These are phyloP conservation scores for Diorhabda carinulata DNA, from an alignment of 1,140 invertebrate species.

Conservation along the genomic window DNA sequence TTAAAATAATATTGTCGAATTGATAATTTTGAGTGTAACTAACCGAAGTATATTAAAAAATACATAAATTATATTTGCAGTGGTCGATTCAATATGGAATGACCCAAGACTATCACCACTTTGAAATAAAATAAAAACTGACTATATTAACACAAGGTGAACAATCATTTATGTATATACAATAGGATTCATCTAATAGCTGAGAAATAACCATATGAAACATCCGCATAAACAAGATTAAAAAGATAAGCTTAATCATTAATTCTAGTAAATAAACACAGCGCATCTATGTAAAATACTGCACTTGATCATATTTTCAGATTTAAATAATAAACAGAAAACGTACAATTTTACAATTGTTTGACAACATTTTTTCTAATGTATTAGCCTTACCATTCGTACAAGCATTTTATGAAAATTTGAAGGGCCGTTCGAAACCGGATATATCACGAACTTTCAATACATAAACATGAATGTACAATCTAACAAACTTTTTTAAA, in stretches of 20 bases:
- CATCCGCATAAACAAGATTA: neutral
- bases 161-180: neutral
- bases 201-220: conserved; percentile 2
- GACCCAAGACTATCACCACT: conserved; percentile 1
- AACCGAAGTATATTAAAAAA: no score
- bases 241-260: neutral
- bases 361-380: no score
- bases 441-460: no score
- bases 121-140: neutral
- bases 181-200: neutral
- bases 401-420: no score
- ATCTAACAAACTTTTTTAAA: no score
- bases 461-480: no score
- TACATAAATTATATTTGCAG: neutral
- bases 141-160: neutral
- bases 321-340: neutral
- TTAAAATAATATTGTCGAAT: no score
- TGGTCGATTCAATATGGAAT: neutral
- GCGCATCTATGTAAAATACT: neutral
- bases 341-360: no score
- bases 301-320: neutral
- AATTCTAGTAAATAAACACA: neutral
- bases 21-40: no score
- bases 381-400: no score
- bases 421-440: no score